These are phyloP conservation scores for Melanostoma mellinum DNA, from an alignment of 2,888 invertebrate species.

Conservation along the genomic window DNA sequence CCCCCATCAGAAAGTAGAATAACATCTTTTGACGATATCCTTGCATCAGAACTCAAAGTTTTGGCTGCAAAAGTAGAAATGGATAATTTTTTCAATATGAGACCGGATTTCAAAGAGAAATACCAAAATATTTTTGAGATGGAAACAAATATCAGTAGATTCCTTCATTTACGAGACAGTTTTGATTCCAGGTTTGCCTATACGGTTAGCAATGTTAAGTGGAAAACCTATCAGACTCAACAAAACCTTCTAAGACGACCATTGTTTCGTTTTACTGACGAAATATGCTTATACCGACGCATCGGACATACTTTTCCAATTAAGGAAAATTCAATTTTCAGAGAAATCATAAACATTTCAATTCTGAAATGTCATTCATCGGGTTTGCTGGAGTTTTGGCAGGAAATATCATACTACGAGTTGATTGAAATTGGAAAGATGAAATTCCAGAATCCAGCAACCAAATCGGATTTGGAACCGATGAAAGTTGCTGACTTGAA, in stretches of 20 bases:
- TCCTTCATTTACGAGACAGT: neutral
- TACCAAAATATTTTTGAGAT: too few relatives aligned
- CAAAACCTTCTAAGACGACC: neutral
- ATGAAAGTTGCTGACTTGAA: constrained; percentile 7
- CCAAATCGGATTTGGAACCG: neutral
- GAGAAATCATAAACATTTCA: neutral
- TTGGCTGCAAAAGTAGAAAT: too few relatives aligned
- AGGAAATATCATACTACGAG: neutral
- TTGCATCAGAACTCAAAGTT: too few relatives aligned
- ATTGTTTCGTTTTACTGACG: neutral
- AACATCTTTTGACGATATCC: neutral
- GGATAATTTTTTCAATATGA: too few relatives aligned
- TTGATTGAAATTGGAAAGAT: constrained; percentile 3
- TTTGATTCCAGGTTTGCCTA: neutral
- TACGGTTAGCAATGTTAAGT: neutral
- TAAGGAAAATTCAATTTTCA: neutral
- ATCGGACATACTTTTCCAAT: neutral
- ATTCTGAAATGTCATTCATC: neutral
- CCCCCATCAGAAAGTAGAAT: neutral
- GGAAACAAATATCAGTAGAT: too few relatives aligned
- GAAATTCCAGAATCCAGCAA: neutral
- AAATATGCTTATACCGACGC: neutral
- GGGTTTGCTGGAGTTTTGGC: neutral
- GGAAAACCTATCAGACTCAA: neutral
- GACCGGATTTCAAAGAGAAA: too few relatives aligned